Evolutionary conservation across 2,888 invertebrate species (phyloP), one percentile per base, ranked within the genome.

Genomic region (Sarcophaga variegata): DNA sequence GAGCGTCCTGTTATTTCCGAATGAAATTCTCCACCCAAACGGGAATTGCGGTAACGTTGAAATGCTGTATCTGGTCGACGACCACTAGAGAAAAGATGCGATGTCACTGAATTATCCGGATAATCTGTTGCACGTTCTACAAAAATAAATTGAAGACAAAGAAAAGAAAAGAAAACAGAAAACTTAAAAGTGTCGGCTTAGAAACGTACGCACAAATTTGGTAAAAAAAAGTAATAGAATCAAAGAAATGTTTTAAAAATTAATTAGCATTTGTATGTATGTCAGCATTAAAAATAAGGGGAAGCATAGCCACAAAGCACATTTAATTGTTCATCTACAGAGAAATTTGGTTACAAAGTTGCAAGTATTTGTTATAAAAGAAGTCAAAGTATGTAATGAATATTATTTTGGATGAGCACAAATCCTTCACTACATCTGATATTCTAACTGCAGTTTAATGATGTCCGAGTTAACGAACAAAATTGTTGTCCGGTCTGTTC

Each of bases 1-100:
- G 97, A 97, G 86, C 97, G 95, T 70, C 97, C 97, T 5, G 97
- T 97, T 90, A 97, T 97, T 94, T 98, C 98, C 8, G 97, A 97
- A 93, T 97, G 97, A 93, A 97, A 97, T 93, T 97, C 97, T 5
- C 97, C 97, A 80, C 97, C 97, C 66, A 98, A 95, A 85, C 97
- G 95, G 90, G 97, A 97, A 94, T 97, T 97, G 89, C 98, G 94
- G 94, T 97, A 97, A 86, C 97, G 91, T 88, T 94, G 94, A 94
- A 98, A 97, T 80, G 98, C 98, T 12, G 98, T 98, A 93, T 98
- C 97, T 63, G 97, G 97, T 88, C 97, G 94, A 47, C 96, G 95
- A 17, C 97, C 97, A 90, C 96, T 96, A 59, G 97, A 96, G 93
- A 97, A 97, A 88, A 97, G 95, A 93, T 97, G 97, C 88, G 97